These are phyloP conservation scores for Pteria penguin DNA, from an alignment of 2,888 invertebrate species.

Conservation along the genomic window DNA sequence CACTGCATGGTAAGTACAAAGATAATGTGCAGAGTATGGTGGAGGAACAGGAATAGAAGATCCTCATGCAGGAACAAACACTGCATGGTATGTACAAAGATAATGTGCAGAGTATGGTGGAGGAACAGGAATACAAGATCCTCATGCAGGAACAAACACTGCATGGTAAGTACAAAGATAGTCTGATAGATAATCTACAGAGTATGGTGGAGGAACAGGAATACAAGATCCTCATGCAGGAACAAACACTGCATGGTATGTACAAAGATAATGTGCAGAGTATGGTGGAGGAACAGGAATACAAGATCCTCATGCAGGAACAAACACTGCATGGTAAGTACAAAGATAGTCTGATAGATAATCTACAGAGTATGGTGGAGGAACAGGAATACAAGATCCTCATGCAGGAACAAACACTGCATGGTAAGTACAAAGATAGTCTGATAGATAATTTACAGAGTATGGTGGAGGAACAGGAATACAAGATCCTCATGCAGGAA, in stretches of 20 bases:
- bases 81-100: conserved; percentile 76
- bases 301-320: conserved; percentile 65
- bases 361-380: conserved; percentile 78
- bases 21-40: too few species aligned
- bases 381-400: conserved; percentile 78
- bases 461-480: conserved; percentile 79
- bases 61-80: too few species aligned
- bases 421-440: conserved; percentile 71
- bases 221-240: too few species aligned
- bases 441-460: conserved; percentile 77
- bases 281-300: conserved; percentile 79
- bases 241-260: conserved; percentile 76
- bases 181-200: too few species aligned
- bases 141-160: conserved; percentile 55
- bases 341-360: conserved; percentile 77
- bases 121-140: conserved; percentile 78
- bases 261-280: conserved; percentile 77
- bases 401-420: conserved; percentile 53
- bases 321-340: conserved; percentile 61
- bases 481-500: conserved; percentile 65
- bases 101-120: conserved; percentile 78
- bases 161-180: conserved; percentile 47
- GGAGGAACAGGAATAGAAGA: too few species aligned
- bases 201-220: too few species aligned
- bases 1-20: conserved; percentile 46